Evolutionary conservation across 2,113 vertebrate genomes (phyloP), one percentile per base, ranked within the genome.

Genomic region (Tetrao urogallus): DNA sequence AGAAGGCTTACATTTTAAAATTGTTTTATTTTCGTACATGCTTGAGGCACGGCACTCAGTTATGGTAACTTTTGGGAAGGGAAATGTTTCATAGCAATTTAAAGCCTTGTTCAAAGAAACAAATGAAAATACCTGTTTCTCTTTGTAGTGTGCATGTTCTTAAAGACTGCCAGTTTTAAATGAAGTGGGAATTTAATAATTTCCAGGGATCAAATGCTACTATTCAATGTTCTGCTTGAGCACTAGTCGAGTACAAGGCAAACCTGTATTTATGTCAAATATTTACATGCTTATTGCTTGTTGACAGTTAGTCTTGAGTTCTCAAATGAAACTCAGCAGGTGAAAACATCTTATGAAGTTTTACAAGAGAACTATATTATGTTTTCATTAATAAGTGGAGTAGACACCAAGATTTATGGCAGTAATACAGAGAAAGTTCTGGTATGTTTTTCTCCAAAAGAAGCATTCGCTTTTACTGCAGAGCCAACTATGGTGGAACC

Each of bases 21-120:
- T 89, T 76, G 14, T 1, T 34, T 90, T 87, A 0, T 0, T 75
- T 84, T 64, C 20, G 36, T 38, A 12, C 2, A 0, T 36, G 5
- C 30, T 89, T 82, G n/a, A 79, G 67, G 48, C 11, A 54, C 27
- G 57, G 70, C 30, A 10, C 43, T 47, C 34, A 30, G 43, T 77
- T 50, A 10, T 24, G 14, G 47, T 61, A 40, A 40, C 25, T 72
- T 15, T 63, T 56, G 19, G 30, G 27, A 64, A 80, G 19, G 30
- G 20, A 87, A 79, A 61, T 21, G 27, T 65, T 91, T 79, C 30
- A 58, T 18, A 40, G 15, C 16, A 60, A 2, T 76, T 92, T 63
- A 80, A 73, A 82, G 20, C 40, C 20, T 69, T 6, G 12, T 80
- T 91, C 52, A 30, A 88, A 85, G 36, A 65, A 82, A 57, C 3